These are phyloP conservation scores for Sterrhoptilus dennistouni DNA, from an alignment of 2,113 vertebrate species.

Conservation along the genomic window DNA sequence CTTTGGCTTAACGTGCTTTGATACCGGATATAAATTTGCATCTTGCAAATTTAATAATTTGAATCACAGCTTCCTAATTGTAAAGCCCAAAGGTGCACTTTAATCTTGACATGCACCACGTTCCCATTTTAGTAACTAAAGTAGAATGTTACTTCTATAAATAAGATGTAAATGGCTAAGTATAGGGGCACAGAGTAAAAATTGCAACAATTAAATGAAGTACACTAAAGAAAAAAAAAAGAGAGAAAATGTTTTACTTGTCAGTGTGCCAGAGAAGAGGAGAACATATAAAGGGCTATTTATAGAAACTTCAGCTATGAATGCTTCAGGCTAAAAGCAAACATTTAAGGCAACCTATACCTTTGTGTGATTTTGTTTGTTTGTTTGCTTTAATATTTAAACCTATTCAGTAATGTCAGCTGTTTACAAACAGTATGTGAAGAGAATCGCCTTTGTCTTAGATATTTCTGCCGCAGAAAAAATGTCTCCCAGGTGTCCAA, in stretches of 20 bases:
- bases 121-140: neutral
- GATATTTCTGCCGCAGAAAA: conserved; percentile 45
- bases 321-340: neutral
- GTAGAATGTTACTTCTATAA: neutral
- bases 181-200: neutral
- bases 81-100: neutral
- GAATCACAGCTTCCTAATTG: neutral
- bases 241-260: conserved; percentile 1
- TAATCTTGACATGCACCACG: neutral
- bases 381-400: neutral
- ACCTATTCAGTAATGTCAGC: neutral
- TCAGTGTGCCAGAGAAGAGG: neutral
- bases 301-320: neutral
- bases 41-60: neutral
- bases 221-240: neutral
- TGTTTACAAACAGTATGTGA: conserved; percentile 47
- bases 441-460: conserved; percentile 56
- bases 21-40: neutral
- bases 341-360: neutral
- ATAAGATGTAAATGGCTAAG: neutral
- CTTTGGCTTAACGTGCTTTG: neutral
- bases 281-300: neutral
- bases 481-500: conserved; percentile 71
- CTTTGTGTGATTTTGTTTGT: neutral
- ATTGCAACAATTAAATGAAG: neutral